phyloP scores from a whole-genome alignment of 2,113 vertebrate species.

The Podilymbus podiceps region DNA sequence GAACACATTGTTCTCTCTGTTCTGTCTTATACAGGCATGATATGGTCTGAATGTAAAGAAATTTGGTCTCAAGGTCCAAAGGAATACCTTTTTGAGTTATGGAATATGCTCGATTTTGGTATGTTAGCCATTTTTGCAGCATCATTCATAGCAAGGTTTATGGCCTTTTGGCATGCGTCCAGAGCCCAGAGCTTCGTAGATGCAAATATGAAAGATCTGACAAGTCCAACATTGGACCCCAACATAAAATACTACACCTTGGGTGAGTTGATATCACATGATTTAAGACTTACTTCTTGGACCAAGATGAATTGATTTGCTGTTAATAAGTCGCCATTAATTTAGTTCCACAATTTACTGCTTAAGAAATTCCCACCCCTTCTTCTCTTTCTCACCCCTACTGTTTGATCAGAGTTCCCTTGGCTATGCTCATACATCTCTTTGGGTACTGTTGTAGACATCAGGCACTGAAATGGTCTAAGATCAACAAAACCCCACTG shows the following conservation, averaged over 20 bases:
- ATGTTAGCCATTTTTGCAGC: constrained; percentile 93
- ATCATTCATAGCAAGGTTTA: constrained; percentile 92
- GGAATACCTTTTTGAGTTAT: constrained; percentile 93
- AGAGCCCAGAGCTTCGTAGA: constrained; percentile 90
- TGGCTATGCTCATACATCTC: neutral
- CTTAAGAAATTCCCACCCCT: neutral
- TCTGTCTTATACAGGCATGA: constrained; percentile 83
- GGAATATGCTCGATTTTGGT: constrained; percentile 97
- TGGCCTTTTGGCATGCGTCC: constrained; percentile 95
- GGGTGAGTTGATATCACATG: constrained; percentile 77
- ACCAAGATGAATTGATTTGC: neutral
- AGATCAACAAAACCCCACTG: neutral
- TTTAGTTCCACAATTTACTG: neutral
- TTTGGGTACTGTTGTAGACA: neutral
- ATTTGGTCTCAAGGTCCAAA: constrained; percentile 93
- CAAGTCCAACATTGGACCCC: constrained; percentile 81
- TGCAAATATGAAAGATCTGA: constrained; percentile 78
- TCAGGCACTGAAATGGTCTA: neutral
- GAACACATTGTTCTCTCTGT: neutral
- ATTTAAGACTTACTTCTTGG: neutral
- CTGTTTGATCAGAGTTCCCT: neutral
- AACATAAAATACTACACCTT: constrained; percentile 92
- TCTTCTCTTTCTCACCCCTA: neutral
- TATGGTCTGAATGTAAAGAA: constrained; percentile 94
- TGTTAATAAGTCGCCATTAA: neutral